Conservation (phyloP, 1,140 invertebrate genomes). For the Zophobas atratus region DNA sequence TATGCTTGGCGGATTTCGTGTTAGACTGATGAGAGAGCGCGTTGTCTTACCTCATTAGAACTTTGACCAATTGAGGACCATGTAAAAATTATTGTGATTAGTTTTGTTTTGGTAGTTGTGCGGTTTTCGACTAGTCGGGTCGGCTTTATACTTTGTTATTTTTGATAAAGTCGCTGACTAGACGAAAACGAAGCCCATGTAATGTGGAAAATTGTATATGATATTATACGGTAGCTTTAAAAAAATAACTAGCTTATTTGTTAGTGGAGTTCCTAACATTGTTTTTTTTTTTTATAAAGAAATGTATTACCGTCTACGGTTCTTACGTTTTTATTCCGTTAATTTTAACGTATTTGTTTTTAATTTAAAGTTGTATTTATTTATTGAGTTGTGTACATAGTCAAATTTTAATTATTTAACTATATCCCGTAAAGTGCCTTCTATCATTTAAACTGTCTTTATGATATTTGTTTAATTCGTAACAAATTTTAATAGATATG, state of each 20-base stretch:
- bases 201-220: conserved; percentile 37
- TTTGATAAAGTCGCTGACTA: conserved; percentile 10
- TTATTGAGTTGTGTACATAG: conserved; percentile 37
- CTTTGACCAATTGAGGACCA: conserved; percentile 38
- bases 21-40: conserved; percentile 27
- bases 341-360: conserved; percentile 33
- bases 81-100: conserved; percentile 42
- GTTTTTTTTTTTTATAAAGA: conserved; percentile 25
- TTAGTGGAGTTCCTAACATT: conserved; percentile 47
- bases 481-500: conserved; percentile 44
- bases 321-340: conserved; percentile 30
- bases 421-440: conserved; percentile 43
- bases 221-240: conserved; percentile 49
- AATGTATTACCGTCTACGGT: conserved; percentile 5
- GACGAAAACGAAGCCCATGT: conserved; percentile 22
- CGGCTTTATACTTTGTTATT: conserved; percentile 12
- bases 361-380: conserved; percentile 29
- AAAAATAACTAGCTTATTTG: conserved; percentile 43
- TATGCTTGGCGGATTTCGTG: conserved; percentile 26
- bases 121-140: conserved; percentile 2
- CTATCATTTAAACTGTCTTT: conserved; percentile 40
- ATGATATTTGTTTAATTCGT: conserved; percentile 45
- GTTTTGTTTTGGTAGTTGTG: conserved; percentile 5
- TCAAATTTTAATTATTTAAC: conserved; percentile 36
- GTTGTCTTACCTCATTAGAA: conserved; percentile 31